Evolutionary conservation across 2,113 vertebrate species (phyloP), one percentile per base, ranked within the genome.

Genomic region (Cephalopholis sonnerati): DNA sequence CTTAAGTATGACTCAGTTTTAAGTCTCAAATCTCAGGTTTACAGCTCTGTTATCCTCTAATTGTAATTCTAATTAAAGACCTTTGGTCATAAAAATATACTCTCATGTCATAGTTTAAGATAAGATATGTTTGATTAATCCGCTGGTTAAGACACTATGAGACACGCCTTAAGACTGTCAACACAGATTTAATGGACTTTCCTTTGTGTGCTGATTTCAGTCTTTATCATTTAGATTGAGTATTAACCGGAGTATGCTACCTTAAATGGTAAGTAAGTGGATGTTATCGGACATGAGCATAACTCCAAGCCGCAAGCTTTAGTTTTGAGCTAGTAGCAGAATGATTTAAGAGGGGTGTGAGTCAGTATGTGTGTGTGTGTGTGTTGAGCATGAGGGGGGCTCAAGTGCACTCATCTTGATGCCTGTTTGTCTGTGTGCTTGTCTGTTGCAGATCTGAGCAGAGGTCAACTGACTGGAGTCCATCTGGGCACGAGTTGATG

Each of bases 391-490:
- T 39, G 46, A 20, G 68, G 29, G 59, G 46, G 39, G 44, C 54
- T 70, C 2, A 10, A 84, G 64, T 75, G 50, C 44, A 65, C 72
- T 76, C 61, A 66, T 78, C 77, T 69, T 27, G 1, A 36, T 50
- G 76, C 70, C 57, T 81, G 71, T 72, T 80, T 73, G 50, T 63
- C 58, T 83, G 73, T 73, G 67, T 55, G 72, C 50, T 78, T 61
- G 57, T 86, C 75, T 81, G 69, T 64, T 59, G 74, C 36, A 39
- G 36, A 44, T 79, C 39, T 63, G 73, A 82, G 62, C 29, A 58
- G 62, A 83, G 86, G 74, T 86, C 89, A 92, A 79, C 80, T 77
- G 82, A 87, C 77, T 81, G 54, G 6, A 70, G 79, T 87, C 87
- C 83, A 87, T 90, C 85, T 88, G 90, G 85, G 58, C 71, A 83